Evolutionary conservation across 2,797 vertebrate genomes (phyloP), one percentile per base, ranked within the genome.

Genomic region (Etheostoma nigrum): DNA sequence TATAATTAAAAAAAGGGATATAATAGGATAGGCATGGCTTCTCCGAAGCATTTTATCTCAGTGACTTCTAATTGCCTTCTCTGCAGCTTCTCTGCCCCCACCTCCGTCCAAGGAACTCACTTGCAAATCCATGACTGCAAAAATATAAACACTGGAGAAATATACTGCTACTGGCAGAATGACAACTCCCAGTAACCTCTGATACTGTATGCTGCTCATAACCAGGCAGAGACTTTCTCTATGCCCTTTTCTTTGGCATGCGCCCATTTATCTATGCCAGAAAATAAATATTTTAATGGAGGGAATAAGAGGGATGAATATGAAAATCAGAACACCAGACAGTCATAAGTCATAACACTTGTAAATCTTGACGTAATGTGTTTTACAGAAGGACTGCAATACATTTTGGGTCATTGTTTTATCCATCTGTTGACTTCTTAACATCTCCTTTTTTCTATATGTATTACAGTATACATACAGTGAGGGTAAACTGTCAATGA

Each of bases 141-240:
- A 82, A 80, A 72, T 67, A 77, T 72, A 83, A 83, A 85, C 76
- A 57, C 18, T 65, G 57, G 67, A 51, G 61, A 83, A 82, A 74
- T 74, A 64, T 70, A 70, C 21, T 81, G 65, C 63, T 77, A 27
- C 76, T 86, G 81, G 65, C 84, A 69, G 59, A 68, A 57, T 44
- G 23, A 69, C 76, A 83, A 79, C 59, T 71, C 64, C 59, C 51
- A 57, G 65, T 77, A 84, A 85, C 52, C 9, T 74, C 66, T 65
- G 58, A 79, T 79, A 33, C 33, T 59, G 60, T n/a, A 57, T 27
- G 59, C 40, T 60, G 40, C 74, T 83, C 59, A 77, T 59, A 74
- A 71, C 61, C 33, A 68, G 36, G 59, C 66, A 75, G 58, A 70
- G 14, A 19, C 40, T 82, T 69, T 72, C 51, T 74, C 30, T 49